Conservation (phyloP, 2,888 invertebrate genomes). For the Ophioninae sp. region DNA sequence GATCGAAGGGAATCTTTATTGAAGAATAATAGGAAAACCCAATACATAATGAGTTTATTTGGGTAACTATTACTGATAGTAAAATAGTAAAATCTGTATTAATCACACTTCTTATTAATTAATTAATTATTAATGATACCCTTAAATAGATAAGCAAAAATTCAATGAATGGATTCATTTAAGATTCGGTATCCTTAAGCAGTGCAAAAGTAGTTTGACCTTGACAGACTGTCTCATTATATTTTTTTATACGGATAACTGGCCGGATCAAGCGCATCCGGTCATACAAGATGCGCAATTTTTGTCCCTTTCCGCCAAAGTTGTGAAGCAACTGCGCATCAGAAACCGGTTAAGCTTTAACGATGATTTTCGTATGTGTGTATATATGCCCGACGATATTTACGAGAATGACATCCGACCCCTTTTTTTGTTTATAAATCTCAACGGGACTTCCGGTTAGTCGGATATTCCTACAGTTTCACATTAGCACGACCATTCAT, state of each 20-base stretch:
- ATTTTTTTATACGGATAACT: background rate
- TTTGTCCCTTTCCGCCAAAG: constrained; percentile 25
- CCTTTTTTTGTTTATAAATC: constrained; percentile 53
- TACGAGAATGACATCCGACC: constrained; percentile 56
- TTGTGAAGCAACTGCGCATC: constrained; percentile 45
- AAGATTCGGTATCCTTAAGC: no score
- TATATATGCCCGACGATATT: constrained; percentile 22
- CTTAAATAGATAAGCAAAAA: no score
- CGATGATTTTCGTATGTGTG: constrained; percentile 14
- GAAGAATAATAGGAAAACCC: no score
- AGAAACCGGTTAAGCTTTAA: constrained; percentile 44
- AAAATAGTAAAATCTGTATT: no score
- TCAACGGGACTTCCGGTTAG: constrained; percentile 31
- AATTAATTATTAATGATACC: no score
- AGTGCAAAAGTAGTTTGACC: no score
- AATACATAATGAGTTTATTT: no score
- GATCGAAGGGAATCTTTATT: no score
- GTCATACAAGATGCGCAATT: constrained; percentile 35
- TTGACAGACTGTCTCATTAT: no score
- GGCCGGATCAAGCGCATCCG: constrained; percentile 37
- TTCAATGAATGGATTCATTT: no score
- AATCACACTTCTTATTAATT: no score
- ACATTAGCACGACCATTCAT: constrained; percentile 21
- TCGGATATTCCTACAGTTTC: constrained; percentile 21
- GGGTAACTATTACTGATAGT: no score